These are phyloP conservation scores for Ellobium chinense DNA, from an alignment of 2,888 invertebrate genomes.

Conservation along the genomic window DNA sequence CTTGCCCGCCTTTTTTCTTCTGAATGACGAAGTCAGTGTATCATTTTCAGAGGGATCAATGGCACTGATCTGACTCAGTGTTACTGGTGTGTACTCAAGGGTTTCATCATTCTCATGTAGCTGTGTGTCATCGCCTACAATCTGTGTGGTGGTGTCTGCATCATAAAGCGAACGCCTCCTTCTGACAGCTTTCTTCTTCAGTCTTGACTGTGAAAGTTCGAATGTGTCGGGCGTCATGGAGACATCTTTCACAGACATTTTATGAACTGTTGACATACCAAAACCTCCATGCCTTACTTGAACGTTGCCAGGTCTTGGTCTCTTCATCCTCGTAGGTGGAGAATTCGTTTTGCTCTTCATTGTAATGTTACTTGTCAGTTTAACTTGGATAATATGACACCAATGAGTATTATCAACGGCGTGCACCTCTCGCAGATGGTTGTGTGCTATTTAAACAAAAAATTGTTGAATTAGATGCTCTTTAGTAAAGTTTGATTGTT, in stretches of 20 bases:
- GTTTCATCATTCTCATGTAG: slow-evolving; percentile 26
- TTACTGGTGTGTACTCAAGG: slow-evolving; percentile 59
- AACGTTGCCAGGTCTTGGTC: not conserved
- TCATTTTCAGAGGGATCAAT: slow-evolving; percentile 64
- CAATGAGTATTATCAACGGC: no score
- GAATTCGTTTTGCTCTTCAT: slow-evolving; percentile 26
- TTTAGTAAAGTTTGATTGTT: no score
- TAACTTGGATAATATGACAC: no score
- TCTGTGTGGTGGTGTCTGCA: slow-evolving; percentile 22
- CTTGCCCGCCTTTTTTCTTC: slow-evolving; percentile 45
- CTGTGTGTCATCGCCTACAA: slow-evolving; percentile 18
- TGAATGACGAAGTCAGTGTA: slow-evolving; percentile 55
- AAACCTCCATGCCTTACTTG: slow-evolving; percentile 35
- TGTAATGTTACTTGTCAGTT: not conserved
- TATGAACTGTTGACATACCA: not conserved
- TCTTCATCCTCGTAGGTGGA: slow-evolving; percentile 2
- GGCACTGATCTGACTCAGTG: slow-evolving; percentile 71
- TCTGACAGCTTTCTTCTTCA: slow-evolving; percentile 13
- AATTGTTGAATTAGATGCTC: no score
- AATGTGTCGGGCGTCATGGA: slow-evolving; percentile 42
- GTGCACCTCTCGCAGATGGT: no score
- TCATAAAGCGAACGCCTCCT: slow-evolving; percentile 20
- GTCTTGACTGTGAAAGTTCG: slow-evolving; percentile 29
- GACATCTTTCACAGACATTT: not conserved
- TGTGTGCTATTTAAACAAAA: no score